Percentiles rank a stretch among this genome's conserved stretches.
phyloP scores from a whole-genome alignment of 2,113 vertebrate species.

The Ancistrus triradiatus region DNA sequence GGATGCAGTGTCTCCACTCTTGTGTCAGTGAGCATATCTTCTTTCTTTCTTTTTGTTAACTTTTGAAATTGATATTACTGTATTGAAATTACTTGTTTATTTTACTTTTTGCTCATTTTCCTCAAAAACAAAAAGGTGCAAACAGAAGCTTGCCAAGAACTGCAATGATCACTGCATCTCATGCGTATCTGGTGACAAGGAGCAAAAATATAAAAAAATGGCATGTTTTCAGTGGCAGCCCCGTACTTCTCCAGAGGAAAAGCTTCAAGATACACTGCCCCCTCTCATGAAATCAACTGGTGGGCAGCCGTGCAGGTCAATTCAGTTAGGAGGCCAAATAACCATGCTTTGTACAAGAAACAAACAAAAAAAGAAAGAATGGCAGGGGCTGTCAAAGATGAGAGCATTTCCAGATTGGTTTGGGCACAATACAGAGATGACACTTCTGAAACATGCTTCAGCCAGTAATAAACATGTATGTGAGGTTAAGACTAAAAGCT shows the following conservation, averaged over 20 bases:
- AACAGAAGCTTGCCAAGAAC: slow-evolving; percentile 53
- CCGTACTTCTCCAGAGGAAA: slow-evolving; percentile 83
- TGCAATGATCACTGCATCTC: slow-evolving; percentile 96
- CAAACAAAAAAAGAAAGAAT: slow-evolving; percentile 52
- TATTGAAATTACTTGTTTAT: neutral
- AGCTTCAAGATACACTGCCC: slow-evolving; percentile 56
- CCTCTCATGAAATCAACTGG: slow-evolving; percentile 58
- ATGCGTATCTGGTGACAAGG: slow-evolving; percentile 99
- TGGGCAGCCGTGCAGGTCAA: slow-evolving; percentile 51
- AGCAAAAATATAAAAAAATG: slow-evolving; percentile 99
- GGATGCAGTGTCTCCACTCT: slow-evolving; percentile 86
- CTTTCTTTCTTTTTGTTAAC: slow-evolving; percentile 48
- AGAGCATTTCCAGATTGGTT: slow-evolving; percentile 67
- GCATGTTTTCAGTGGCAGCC: slow-evolving; percentile 99
- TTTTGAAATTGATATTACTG: slow-evolving; percentile 24
- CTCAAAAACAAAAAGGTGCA: slow-evolving; percentile 17
- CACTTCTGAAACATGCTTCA: slow-evolving; percentile 99
- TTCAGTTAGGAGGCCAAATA: slow-evolving; percentile 58
- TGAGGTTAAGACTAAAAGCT: slow-evolving; percentile 89
- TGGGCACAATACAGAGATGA: slow-evolving; percentile 93
- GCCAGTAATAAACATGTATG: slow-evolving; percentile 99
- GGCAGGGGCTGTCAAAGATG: slow-evolving; percentile 69
- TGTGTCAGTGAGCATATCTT: slow-evolving; percentile 11
- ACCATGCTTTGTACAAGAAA: slow-evolving; percentile 47
- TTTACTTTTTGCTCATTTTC: neutral